Conservation (phyloP, 2,888 invertebrate species). For the Nymphalis polychloros region DNA sequence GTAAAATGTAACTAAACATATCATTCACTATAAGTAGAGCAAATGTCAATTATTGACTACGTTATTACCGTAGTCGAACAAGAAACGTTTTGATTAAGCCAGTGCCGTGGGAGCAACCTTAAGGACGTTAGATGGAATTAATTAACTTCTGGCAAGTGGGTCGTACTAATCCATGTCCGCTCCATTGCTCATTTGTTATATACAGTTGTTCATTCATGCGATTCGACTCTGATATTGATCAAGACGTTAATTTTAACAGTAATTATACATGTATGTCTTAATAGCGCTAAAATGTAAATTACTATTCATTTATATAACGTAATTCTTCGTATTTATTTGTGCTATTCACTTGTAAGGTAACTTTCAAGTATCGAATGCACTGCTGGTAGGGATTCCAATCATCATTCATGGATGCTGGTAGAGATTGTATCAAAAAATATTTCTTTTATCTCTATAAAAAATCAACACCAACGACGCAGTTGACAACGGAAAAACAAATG, state of each 20-base stretch:
- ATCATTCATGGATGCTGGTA: no score
- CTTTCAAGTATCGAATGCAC: no score
- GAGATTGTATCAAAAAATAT: no score
- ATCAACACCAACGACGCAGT: no score
- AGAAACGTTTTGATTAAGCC: slow-evolving; percentile 31
- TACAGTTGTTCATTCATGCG: slow-evolving; percentile 38
- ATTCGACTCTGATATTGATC: slow-evolving; percentile 29
- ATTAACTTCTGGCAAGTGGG: slow-evolving; percentile 45
- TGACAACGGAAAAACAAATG: no score
- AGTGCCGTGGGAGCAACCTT: slow-evolving; percentile 40
- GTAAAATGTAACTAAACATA: slow-evolving; percentile 7
- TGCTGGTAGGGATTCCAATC: no score
- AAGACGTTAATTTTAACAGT: slow-evolving; percentile 25
- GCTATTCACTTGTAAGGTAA: no score
- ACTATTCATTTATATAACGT: background rate
- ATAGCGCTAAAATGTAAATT: slow-evolving; percentile 2
- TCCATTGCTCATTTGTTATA: slow-evolving; percentile 39
- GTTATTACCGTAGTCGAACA: slow-evolving; percentile 24
- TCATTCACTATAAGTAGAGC: slow-evolving; percentile 7
- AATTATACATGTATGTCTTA: slow-evolving; percentile 20
- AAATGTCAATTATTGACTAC: slow-evolving; percentile 27
- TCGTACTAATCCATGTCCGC: slow-evolving; percentile 41
- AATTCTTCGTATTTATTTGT: no score
- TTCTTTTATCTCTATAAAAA: no score
- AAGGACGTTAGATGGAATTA: slow-evolving; percentile 45